A percentile compares a stretch with the other conserved stretches of the same genome.
phyloP scores from a whole-genome alignment of 1,140 invertebrate genomes.

The Monochamus saltuarius region DNA sequence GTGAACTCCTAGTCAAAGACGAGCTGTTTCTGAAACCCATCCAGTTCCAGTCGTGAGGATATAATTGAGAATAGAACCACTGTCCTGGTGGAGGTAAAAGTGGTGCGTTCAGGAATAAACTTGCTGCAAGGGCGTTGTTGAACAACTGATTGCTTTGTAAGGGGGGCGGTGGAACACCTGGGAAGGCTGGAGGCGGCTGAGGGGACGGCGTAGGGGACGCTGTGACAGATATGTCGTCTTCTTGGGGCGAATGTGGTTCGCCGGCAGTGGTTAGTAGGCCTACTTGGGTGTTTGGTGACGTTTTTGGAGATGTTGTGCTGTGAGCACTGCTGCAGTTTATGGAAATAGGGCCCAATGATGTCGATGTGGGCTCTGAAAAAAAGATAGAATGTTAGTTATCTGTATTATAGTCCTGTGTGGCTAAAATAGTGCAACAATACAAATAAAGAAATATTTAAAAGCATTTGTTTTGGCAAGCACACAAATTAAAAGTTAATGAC shows the following conservation, averaged over 20 bases:
- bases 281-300: slow-evolving; percentile 51
- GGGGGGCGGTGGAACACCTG: slow-evolving; percentile 51
- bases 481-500: no score
- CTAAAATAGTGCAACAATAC: no score
- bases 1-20: slow-evolving; percentile 51
- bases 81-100: slow-evolving; percentile 70
- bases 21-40: slow-evolving; percentile 55
- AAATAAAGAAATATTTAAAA: no score
- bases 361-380: slow-evolving; percentile 46
- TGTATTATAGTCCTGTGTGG: background rate
- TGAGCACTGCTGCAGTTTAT: slow-evolving; percentile 52
- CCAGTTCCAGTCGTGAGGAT: slow-evolving; percentile 65
- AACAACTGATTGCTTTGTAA: slow-evolving; percentile 55
- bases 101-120: slow-evolving; percentile 69
- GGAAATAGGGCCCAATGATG: slow-evolving; percentile 48
- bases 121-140: slow-evolving; percentile 67
- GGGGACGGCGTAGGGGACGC: slow-evolving; percentile 60
- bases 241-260: slow-evolving; percentile 52
- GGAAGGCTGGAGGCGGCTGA: slow-evolving; percentile 52
- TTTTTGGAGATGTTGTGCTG: slow-evolving; percentile 68
- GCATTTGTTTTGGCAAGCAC: no score
- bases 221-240: slow-evolving; percentile 69
- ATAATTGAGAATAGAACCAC: slow-evolving; percentile 72
- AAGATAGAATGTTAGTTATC: slow-evolving; percentile 12
- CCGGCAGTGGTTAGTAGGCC: slow-evolving; percentile 54